Evolutionary conservation across 2,797 vertebrate species (phyloP), one percentile per base, ranked within the genome.

Genomic region (Semaprochilodus insignis): DNA sequence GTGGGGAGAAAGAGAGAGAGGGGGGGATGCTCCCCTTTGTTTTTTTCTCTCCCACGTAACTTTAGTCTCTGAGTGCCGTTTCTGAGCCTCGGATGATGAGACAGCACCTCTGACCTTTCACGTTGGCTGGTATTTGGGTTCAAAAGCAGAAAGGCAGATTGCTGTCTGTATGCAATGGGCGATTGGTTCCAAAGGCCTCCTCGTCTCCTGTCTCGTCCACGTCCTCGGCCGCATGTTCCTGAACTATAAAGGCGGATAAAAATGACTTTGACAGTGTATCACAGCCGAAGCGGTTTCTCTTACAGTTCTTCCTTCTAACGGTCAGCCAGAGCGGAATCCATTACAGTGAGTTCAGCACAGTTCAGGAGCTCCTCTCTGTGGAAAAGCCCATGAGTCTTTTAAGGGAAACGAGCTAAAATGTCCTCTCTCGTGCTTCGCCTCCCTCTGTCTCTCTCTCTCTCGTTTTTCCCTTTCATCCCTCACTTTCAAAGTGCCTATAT

Each of bases 71-170:
- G 54, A 67, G 62, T 76, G 77, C 34, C 65, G 13, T 57, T 74
- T 75, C 40, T 51, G 65, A 83, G 84, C 73, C 78, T 83, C 74
- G 6, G 66, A 57, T 51, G 71, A 79, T 75, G 78, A 83, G 66
- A 72, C 51, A 59, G 51, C 77, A 66, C 85, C 87, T 78, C 77
- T 79, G 83, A 88, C 83, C 87, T 78, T 78, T 59, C n/a, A 77
- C 77, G 51, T 80, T 73, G 81, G 74, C 85, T 88, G 87, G 85
- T 88, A 88, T 88, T 88, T 88, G 8, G 85, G 77, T 83, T 88
- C 84, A 85, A 81, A 88, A 78, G 87, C 74, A 78, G 70, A 80
- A 82, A 79, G 83, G 70, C 78, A 25, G 82, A 79, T 79, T 69
- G 77, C 74, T 75, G 80, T 63, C 52, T 63, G 70, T 31, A n/a